Percentiles rank a stretch among this genome's conserved stretches.
Evolutionary conservation across 2,113 vertebrate species (phyloP).

Genomic region (Zosterops pallidus): DNA sequence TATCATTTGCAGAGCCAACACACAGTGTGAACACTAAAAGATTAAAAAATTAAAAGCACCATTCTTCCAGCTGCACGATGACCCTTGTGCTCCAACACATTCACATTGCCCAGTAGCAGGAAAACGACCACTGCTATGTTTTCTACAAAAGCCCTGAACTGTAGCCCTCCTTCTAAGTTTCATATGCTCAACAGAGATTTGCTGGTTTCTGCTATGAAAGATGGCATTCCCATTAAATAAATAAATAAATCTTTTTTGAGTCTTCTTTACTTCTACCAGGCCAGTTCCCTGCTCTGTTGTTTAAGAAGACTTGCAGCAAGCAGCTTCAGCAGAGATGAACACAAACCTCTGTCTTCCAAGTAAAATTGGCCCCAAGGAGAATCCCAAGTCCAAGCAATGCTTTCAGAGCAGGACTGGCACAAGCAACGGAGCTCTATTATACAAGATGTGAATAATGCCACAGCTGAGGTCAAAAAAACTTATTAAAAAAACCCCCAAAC

Average conservation of each 20-base stretch:
- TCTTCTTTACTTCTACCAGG: background rate
- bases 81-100: background rate
- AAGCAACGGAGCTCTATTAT: background rate
- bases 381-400: background rate
- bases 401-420: background rate
- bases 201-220: conserved; percentile 11
- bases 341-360: background rate
- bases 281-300: background rate
- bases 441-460: background rate
- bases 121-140: background rate
- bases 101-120: background rate
- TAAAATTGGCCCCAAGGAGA: background rate
- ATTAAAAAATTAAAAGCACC: background rate
- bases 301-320: conserved; percentile 7
- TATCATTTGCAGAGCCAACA: background rate
- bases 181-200: background rate
- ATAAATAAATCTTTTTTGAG: background rate
- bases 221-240: background rate
- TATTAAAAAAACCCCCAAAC: accelerated
- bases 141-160: background rate
- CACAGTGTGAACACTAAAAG: background rate
- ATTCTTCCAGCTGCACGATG: background rate
- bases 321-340: background rate
- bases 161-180: background rate
- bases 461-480: background rate